A percentile compares a stretch with the other conserved stretches of the same genome.
phyloP scores from a whole-genome alignment of 2,797 vertebrate species.

The Sebastes vulpes region DNA sequence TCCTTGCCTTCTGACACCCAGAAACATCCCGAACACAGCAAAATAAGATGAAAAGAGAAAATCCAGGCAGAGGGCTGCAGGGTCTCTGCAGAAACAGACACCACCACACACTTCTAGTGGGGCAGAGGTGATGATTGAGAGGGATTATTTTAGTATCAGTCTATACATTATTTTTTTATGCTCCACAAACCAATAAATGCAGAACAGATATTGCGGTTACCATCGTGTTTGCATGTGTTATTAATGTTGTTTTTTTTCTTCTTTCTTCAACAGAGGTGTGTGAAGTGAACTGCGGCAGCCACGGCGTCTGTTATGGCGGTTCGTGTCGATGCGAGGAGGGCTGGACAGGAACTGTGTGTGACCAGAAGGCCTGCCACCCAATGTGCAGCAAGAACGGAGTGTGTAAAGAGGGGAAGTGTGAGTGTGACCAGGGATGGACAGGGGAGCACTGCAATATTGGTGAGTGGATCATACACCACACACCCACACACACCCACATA shows the following conservation, averaged over 20 bases:
- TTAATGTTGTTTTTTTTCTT: not conserved
- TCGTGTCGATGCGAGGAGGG: conserved; percentile 95
- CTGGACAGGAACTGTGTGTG: conserved; percentile 93
- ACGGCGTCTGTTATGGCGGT: conserved; percentile 92
- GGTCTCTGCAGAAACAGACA: not conserved
- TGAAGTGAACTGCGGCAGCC: conserved; percentile 91
- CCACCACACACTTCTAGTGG: no score
- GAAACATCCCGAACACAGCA: no score
- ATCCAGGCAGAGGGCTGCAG: no score
- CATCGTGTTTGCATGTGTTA: not conserved
- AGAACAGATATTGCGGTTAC: not conserved
- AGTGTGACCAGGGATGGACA: conserved; percentile 98
- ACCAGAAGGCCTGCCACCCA: conserved; percentile 94
- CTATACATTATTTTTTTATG: not conserved
- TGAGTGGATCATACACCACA: conserved; percentile 76
- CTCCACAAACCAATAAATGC: not conserved
- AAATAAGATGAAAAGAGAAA: no score
- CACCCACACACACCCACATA: not conserved
- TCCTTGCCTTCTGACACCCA: no score
- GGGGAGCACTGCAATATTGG: conserved; percentile 98
- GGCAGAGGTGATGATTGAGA: no score
- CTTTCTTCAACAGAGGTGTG: conserved; percentile 88
- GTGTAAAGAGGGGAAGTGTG: conserved; percentile 97
- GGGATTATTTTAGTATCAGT: no score
- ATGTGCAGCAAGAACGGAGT: conserved; percentile 95